These are phyloP conservation scores for Carabus problematicus DNA, from an alignment of 2,888 invertebrate genomes.

Conservation along the genomic window DNA sequence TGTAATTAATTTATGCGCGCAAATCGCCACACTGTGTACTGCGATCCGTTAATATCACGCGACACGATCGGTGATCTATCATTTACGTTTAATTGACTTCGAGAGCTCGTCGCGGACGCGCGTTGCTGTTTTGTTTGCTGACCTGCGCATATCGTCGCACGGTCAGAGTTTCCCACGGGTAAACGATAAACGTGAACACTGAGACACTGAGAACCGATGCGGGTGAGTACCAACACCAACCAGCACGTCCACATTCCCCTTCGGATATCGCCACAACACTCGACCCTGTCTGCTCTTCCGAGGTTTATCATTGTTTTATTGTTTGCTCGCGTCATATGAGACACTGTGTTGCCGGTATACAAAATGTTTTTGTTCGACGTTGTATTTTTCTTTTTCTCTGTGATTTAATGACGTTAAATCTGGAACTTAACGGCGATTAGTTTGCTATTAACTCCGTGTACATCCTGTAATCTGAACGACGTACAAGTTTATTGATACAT, in stretches of 20 bases:
- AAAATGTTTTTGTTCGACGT: constrained; percentile 13
- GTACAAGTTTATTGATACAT: too few relatives aligned
- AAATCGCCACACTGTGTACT: constrained; percentile 51
- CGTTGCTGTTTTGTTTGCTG: too few relatives aligned
- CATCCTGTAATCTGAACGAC: too few relatives aligned
- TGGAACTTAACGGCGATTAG: too few relatives aligned
- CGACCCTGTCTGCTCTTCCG: constrained; percentile 16
- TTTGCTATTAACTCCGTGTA: too few relatives aligned
- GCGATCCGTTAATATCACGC: constrained; percentile 55
- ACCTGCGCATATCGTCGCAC: not conserved
- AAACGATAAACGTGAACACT: not conserved
- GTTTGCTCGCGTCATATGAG: constrained; percentile 37
- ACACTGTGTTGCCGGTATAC: constrained; percentile 36
- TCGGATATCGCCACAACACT: not conserved
- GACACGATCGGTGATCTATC: constrained; percentile 54
- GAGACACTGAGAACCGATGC: not conserved
- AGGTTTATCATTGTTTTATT: constrained; percentile 41
- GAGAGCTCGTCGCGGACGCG: constrained; percentile 46
- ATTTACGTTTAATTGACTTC: constrained; percentile 55
- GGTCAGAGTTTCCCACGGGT: not conserved
- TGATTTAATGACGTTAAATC: too few relatives aligned
- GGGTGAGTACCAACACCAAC: constrained; percentile 1
- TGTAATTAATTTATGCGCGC: constrained; percentile 54
- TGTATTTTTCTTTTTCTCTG: too few relatives aligned
- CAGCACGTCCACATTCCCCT: constrained; percentile 4